Evolutionary conservation across 2,113 vertebrate genomes (phyloP), one percentile per base, ranked within the genome.

Genomic region (Pseudorhombus dupliciocellatus): DNA sequence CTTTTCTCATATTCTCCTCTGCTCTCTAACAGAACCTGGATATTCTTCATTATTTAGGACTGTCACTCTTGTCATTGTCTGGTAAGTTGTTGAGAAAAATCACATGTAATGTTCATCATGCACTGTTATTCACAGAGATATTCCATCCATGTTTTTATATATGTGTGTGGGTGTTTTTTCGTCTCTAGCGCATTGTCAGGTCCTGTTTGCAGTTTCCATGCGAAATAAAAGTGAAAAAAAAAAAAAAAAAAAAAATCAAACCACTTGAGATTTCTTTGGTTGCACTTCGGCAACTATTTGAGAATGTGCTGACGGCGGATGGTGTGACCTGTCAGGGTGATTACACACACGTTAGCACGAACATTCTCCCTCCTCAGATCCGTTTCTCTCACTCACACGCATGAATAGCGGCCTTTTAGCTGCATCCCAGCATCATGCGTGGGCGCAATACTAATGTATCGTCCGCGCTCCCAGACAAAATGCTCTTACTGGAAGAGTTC

Each of bases 381-480:
- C 62, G 56, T 63, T 72, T 61, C 83, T 69, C 79, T 74, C 74
- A 14, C 83, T 73, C 64, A 26, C 53, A 30, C 1, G 21, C 73
- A 84, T 89, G 88, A 90, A 90, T 89, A 57, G 83, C 21, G 0
- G 63, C 24, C 87, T 90, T 90, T 90, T 88, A 84, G 69, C 83
- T 80, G 81, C 75, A 54, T 75, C 79, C 83, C 84, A 89, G 77
- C 70, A 70, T 72, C 69, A 84, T 51, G 75, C 83, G 82, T 88
- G 85, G 75, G 31, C 7, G 87, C 87, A 93, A 89, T 93, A 85
- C 90, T 93, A 92, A 94, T 93, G 84, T 52, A 83, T 68, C 78
- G 55, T 75, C 67, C 79, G 59, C 50, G 65, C 84, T 87, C 77
- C 73, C 57, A 81, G 66, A 66, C 70, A 63, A 84, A 81, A 70